A percentile compares a stretch with the other conserved stretches of the same genome.
These are phyloP conservation scores for Ptyas mucosa DNA, from an alignment of 2,113 vertebrate species.

Conservation along the genomic window DNA sequence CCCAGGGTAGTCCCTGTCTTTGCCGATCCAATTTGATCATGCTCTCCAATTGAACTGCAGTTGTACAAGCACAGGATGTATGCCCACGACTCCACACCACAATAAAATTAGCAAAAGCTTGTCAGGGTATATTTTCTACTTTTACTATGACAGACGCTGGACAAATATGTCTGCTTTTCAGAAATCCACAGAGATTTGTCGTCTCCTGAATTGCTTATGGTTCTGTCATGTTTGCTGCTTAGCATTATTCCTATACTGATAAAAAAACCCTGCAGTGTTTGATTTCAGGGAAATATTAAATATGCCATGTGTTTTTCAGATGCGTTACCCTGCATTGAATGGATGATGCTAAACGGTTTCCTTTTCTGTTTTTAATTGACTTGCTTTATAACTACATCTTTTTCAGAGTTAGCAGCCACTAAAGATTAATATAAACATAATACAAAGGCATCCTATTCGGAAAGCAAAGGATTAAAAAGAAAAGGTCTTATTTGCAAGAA, in stretches of 20 bases:
- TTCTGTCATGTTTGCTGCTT: constrained; percentile 7
- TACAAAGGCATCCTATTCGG: background rate
- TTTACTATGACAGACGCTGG: constrained; percentile 65
- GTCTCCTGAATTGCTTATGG: constrained; percentile 43
- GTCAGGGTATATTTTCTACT: constrained; percentile 72
- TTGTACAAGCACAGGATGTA: constrained; percentile 67
- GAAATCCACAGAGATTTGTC: constrained; percentile 45
- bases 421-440: background rate
- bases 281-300: background rate
- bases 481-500: background rate
- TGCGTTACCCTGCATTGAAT: constrained; percentile 6
- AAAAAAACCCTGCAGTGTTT: background rate
- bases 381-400: background rate
- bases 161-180: constrained; percentile 60
- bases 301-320: background rate
- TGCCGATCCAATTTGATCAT: constrained; percentile 81
- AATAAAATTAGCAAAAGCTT: constrained; percentile 76
- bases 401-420: background rate
- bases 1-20: constrained; percentile 88
- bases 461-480: constrained; percentile 23
- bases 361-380: background rate
- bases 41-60: constrained; percentile 72
- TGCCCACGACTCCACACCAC: constrained; percentile 65
- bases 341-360: background rate
- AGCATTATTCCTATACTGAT: background rate